Conservation (phyloP, 2,888 invertebrate genomes). For the Kuschelorhynchus macadamiae region DNA sequence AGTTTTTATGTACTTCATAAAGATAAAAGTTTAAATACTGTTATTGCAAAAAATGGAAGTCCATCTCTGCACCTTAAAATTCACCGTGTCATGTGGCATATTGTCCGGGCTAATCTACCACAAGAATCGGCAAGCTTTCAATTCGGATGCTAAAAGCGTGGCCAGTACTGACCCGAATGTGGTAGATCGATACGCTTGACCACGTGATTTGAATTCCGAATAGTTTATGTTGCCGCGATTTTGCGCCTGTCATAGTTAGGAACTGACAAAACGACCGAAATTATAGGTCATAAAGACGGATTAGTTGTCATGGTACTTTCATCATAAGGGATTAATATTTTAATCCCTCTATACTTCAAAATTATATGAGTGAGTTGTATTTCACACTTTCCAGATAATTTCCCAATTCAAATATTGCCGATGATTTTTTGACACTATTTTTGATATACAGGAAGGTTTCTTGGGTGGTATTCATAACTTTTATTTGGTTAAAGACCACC, state of each 20-base stretch:
- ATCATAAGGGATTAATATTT: slow-evolving; percentile 5
- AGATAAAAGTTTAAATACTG: no score
- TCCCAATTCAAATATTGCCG: not conserved
- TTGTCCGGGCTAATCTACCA: slow-evolving; percentile 34
- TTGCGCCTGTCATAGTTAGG: slow-evolving; percentile 54
- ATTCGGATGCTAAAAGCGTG: slow-evolving; percentile 42
- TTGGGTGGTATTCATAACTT: no score
- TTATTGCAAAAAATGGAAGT: no score
- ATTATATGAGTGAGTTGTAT: slow-evolving; percentile 14
- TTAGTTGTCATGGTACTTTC: slow-evolving; percentile 19
- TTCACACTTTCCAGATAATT: slow-evolving; percentile 8
- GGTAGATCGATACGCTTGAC: slow-evolving; percentile 57
- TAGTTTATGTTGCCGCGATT: slow-evolving; percentile 54
- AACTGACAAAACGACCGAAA: slow-evolving; percentile 27
- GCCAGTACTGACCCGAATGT: slow-evolving; percentile 50
- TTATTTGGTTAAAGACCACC: no score
- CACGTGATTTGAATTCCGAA: slow-evolving; percentile 48
- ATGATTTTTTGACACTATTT: no score
- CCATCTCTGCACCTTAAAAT: slow-evolving; percentile 32
- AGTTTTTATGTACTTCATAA: no score
- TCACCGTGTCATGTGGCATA: slow-evolving; percentile 40
- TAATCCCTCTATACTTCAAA: slow-evolving; percentile 13
- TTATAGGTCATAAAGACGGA: slow-evolving; percentile 26
- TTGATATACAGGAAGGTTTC: no score
- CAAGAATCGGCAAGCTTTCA: slow-evolving; percentile 42